phyloP scores from a whole-genome alignment of 2,113 vertebrate species.

The Nannobrachium achirus region DNA sequence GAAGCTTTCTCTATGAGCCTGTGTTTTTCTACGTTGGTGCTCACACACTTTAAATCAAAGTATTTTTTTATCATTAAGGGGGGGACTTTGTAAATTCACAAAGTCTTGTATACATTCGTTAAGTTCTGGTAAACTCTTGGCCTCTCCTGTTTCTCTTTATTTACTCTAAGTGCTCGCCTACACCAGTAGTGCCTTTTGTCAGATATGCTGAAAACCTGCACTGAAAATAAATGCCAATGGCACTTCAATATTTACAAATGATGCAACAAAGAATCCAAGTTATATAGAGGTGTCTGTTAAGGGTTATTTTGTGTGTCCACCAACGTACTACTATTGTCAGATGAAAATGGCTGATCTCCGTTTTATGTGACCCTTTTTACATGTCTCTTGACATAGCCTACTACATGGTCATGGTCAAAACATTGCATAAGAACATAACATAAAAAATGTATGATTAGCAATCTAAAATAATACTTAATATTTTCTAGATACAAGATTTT shows the following conservation, averaged over 20 bases:
- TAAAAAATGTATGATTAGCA: no score
- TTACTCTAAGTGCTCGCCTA: not conserved
- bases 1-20: no score
- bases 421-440: no score
- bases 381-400: no score
- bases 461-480: no score
- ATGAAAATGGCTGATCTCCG: not conserved
- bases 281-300: not conserved
- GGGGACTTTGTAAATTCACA: no score
- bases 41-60: no score
- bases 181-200: slow-evolving; percentile 18
- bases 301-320: not conserved
- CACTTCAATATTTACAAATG: not conserved
- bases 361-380: no score
- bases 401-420: no score
- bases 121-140: not conserved
- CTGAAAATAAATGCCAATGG: not conserved
- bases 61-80: no score
- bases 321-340: not conserved
- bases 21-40: no score
- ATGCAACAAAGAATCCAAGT: not conserved
- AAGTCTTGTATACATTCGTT: not conserved
- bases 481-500: no score
- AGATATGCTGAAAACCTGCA: not conserved
- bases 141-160: not conserved